These are phyloP conservation scores for Ondatra zibethicus DNA, from an alignment of 2,113 vertebrate species.

Conservation along the genomic window DNA sequence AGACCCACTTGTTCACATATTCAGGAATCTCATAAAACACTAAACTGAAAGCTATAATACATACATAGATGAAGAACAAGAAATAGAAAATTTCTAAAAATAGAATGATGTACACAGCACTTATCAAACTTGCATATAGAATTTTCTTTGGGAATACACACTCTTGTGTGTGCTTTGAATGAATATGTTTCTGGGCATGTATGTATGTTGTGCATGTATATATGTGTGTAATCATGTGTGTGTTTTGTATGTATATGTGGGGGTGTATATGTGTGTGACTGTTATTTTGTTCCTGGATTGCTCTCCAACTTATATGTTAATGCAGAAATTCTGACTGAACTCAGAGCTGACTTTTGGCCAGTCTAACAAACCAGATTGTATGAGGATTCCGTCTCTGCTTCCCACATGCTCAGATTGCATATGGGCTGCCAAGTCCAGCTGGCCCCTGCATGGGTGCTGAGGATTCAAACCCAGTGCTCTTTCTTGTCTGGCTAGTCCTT, in stretches of 20 bases:
- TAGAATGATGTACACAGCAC: neutral
- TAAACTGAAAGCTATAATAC: neutral
- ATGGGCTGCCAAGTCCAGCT: neutral
- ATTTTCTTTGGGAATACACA: neutral
- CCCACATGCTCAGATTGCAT: neutral
- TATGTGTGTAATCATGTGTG: neutral
- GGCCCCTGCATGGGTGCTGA: neutral
- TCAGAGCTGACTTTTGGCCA: neutral
- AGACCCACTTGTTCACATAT: neutral
- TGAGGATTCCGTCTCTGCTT: neutral
- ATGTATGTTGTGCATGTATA: neutral
- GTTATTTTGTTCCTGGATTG: neutral
- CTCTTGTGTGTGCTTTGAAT: neutral
- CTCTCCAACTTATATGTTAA: neutral
- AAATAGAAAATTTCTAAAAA: neutral
- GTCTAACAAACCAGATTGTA: neutral
- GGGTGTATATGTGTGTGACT: neutral
- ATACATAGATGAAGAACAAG: neutral
- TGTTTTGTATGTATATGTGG: neutral
- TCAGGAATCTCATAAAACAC: neutral
- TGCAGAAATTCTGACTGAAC: neutral
- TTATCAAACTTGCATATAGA: neutral
- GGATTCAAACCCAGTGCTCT: neutral
- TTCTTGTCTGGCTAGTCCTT: neutral
- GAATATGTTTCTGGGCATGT: neutral